Conservation (phyloP, 2,113 vertebrate species). For the Struthio camelus region DNA sequence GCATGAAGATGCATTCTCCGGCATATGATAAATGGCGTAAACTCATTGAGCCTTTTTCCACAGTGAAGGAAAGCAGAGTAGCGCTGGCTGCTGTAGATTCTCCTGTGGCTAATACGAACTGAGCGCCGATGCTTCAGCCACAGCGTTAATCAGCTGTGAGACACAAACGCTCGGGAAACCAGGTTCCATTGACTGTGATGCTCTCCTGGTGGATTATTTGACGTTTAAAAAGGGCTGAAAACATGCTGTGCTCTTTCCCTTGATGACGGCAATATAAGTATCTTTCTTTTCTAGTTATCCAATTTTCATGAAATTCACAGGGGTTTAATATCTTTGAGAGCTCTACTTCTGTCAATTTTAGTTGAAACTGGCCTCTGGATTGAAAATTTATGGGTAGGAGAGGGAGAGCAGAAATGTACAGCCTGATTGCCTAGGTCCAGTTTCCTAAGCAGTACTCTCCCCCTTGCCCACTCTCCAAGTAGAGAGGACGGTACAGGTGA, state of each 20-base stretch:
- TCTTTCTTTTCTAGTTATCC: background rate
- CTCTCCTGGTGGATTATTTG: background rate
- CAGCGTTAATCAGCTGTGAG: background rate
- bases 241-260: background rate
- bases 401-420: background rate
- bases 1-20: background rate
- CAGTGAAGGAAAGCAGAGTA: background rate
- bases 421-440: background rate
- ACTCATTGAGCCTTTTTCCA: background rate
- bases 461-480: background rate
- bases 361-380: background rate
- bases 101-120: background rate
- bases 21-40: background rate
- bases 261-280: background rate
- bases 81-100: background rate
- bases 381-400: background rate
- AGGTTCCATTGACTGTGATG: background rate
- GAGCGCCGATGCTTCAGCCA: accelerated
- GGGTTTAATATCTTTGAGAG: background rate
- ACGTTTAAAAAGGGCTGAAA: slow-evolving; percentile 1
- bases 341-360: background rate
- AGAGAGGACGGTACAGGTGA: background rate
- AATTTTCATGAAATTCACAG: background rate
- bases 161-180: background rate
- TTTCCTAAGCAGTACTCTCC: background rate